Percentiles rank a stretch among this genome's conserved stretches.
Evolutionary conservation across 2,797 vertebrate species (phyloP).

Genomic region (Crocidura indochinensis): DNA sequence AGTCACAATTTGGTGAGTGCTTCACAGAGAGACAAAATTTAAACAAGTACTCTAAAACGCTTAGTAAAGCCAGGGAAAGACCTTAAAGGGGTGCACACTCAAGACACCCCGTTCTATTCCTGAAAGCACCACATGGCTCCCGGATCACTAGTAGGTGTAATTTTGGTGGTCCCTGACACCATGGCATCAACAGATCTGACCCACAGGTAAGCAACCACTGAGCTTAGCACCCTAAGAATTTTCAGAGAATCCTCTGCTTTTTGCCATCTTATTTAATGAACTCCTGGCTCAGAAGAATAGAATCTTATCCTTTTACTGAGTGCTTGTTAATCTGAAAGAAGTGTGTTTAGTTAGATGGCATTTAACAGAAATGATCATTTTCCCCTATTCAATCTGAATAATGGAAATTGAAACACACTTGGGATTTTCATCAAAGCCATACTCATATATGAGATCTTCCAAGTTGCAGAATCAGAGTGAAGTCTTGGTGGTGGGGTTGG

Average conservation of each 20-base stretch:
- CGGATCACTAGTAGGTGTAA: no score
- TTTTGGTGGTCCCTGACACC: no score
- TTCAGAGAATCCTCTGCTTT: no score
- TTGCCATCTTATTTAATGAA: neutral
- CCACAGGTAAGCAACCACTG: no score
- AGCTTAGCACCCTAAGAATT: no score
- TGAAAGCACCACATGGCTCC: no score
- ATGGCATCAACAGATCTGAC: no score
- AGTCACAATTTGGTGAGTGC: neutral
- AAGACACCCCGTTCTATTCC: no score
- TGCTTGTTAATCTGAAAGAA: neutral
- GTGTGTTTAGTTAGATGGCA: conserved; percentile 28
- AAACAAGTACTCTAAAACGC: neutral
- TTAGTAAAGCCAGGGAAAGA: no score
- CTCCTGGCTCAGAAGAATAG: neutral
- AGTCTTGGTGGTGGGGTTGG: neutral
- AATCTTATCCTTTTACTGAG: neutral
- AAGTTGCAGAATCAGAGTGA: neutral
- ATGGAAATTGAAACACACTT: conserved; percentile 7
- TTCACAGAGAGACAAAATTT: neutral
- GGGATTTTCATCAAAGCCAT: neutral
- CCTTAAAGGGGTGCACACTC: no score
- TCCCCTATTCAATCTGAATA: neutral
- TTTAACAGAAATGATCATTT: conserved; percentile 1
- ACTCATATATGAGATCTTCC: neutral